Evolutionary conservation across 2,888 invertebrate species (phyloP).

Genomic region (Hecatera dysodea): DNA sequence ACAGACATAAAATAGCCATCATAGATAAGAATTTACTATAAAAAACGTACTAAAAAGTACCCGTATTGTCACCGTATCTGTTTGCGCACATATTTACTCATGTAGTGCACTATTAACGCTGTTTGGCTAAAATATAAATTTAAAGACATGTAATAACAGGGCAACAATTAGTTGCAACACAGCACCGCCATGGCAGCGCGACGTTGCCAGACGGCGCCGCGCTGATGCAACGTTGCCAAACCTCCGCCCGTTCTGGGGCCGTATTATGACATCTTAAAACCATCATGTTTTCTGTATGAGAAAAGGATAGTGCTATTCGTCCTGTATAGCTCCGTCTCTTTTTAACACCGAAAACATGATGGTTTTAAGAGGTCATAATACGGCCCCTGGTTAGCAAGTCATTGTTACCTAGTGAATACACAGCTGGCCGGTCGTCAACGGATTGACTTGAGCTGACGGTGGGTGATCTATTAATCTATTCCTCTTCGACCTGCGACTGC

Average conservation of each 20-base stretch:
- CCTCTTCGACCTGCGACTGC: slow-evolving; percentile 80
- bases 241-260: neutral
- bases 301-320: no score
- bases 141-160: neutral
- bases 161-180: neutral
- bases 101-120: neutral
- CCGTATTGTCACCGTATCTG: slow-evolving; percentile 13
- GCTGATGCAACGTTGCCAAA: neutral
- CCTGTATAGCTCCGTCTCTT: no score
- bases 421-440: slow-evolving; percentile 9
- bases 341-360: no score
- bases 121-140: slow-evolving; percentile 4
- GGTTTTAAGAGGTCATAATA: no score
- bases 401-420: slow-evolving; percentile 9
- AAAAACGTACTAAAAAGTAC: slow-evolving; percentile 44
- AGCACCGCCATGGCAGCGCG: neutral
- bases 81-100: neutral
- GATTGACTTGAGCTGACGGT: slow-evolving; percentile 54
- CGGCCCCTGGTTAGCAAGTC: neutral
- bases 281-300: no score
- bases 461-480: slow-evolving; percentile 67
- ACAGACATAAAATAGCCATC: neutral
- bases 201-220: slow-evolving; percentile 1
- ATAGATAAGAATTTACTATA: slow-evolving; percentile 15
- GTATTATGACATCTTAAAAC: no score